Evolutionary conservation across 2,797 vertebrate species (phyloP), one percentile per base, ranked within the genome.

Genomic region (Melanotaenia nigrans): DNA sequence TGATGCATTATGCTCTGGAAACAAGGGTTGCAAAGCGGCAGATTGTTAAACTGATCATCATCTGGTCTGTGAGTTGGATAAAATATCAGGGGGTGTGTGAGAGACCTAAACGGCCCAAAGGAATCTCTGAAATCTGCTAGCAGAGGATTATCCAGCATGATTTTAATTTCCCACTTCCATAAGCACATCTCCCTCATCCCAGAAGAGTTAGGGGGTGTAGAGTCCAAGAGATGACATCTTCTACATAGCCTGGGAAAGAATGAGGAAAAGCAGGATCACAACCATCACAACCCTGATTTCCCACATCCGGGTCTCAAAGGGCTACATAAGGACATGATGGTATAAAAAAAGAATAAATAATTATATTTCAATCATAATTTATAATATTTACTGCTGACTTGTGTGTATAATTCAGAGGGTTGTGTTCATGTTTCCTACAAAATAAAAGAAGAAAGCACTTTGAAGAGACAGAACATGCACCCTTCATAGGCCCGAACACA

Each of bases 401-500:
- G 3, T 40, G 38, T 35, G 35, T 35, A 10, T 10, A 10, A 10
- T 22, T 54, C 25, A 30, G 13, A 55, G 13, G 53, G 25, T 24
- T 28, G 25, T 61, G 20, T 49, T 61, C 32, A 33, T 35, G 65
- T 8, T 45, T 30, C 60, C 53, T 30, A 57, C 5, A 1, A 22
- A 20, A 5, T 14, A 32, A 14, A 66, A 55, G 18, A n/a, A 25
- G 10, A 33, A 51, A 25, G 4, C 22, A n/a, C 38, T 83, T 73
- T 67, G 58, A 78, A 66, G 68, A 75, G 16, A 59, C 10, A 5
- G 71, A 57, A 33, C 38, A 36, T 51, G 38, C 60, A 56, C 28
- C 5, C 51, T 53, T 49, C 47, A 49, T 7, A 6, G 51, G 24
- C 10, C 51, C 38, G 67, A 13, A 56, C 38, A 61, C 13, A 59